Evolutionary conservation across 1,140 invertebrate genomes (phyloP), one percentile per base, ranked within the genome.

Genomic region (Drosophila prosaltans): DNA sequence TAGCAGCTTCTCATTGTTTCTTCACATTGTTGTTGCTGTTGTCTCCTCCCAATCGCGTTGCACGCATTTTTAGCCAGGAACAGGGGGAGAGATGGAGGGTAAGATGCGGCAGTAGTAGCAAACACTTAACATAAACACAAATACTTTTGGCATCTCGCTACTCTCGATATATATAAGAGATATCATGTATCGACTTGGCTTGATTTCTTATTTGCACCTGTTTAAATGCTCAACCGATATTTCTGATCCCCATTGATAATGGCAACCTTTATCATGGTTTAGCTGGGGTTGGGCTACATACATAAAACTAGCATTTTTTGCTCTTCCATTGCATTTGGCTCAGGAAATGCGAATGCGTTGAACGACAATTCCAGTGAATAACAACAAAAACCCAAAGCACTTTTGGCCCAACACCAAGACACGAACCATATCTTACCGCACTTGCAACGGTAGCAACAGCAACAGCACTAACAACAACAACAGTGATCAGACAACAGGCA

Each of bases 331-430:
- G 9, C 58, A 9, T 24, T 65, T 66, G 41, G 65, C 69, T 80
- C 69, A 76, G 84, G 84, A 89, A 89, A 89, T 89, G 78, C 84
- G 90, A 89, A 89, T 89, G 74, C 84, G 71, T 78, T 74, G 60
- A 51, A 30, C 65, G 81, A 69, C 81, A 77, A 88, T 85, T 88
- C 76, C 80, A 89, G 80, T 60, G 84, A 88, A 88, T 78, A 67
- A 84, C 74, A 78, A 72, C 28, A 30, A 36, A 51, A 51, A 7
- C 2, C 21, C 28, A 10, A 57, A 24, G 30, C 6, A 57, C 55
- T 76, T 70, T 80, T 83, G 83, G 82, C 82, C 60, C 64, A 62
- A 69, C 55, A 32, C 83, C 84, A 89, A 78, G 72, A 71, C 84
- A 84, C 71, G 85, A 72, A 77, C 65, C 45, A 69, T 61, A 16